A percentile compares a stretch with the other conserved stretches of the same genome.
Evolutionary conservation across 2,888 invertebrate genomes (phyloP).

Genomic region (Dynastes hyllus): DNA sequence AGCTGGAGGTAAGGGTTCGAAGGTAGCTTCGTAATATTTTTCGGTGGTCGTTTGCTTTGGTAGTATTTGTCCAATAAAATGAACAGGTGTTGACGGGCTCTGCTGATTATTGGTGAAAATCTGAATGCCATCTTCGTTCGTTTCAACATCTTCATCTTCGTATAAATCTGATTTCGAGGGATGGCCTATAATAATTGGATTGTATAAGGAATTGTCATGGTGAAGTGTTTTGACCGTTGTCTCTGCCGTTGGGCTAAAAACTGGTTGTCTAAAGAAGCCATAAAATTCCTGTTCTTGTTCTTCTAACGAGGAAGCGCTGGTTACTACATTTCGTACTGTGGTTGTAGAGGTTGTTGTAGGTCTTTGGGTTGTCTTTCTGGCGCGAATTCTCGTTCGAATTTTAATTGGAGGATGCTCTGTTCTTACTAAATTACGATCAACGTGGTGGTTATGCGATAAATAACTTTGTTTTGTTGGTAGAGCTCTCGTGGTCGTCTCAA

Average conservation of each 20-base stretch:
- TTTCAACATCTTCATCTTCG: constrained; percentile 37
- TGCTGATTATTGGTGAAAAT: constrained; percentile 52
- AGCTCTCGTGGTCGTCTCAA: constrained; percentile 25
- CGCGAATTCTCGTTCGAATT: constrained; percentile 56
- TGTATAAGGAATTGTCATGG: constrained; percentile 17
- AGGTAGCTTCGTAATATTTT: constrained; percentile 54
- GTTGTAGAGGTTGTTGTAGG: constrained; percentile 53
- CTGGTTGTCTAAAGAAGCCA: constrained; percentile 73
- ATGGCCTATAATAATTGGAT: constrained; percentile 19
- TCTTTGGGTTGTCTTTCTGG: constrained; percentile 60
- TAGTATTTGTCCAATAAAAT: constrained; percentile 66
- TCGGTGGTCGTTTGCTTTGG: constrained; percentile 64
- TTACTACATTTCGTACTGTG: constrained; percentile 44
- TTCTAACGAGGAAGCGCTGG: constrained; percentile 59
- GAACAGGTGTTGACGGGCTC: constrained; percentile 56
- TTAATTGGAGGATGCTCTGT: constrained; percentile 32
- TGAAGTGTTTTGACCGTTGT: constrained; percentile 2
- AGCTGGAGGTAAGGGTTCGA: constrained; percentile 40
- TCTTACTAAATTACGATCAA: constrained; percentile 35
- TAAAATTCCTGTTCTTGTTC: constrained; percentile 68
- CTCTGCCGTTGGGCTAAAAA: constrained; percentile 62
- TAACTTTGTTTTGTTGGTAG: constrained; percentile 36
- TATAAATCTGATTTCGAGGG: constrained; percentile 10
- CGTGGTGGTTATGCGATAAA: constrained; percentile 32
- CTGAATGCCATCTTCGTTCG: constrained; percentile 50